phyloP scores from a whole-genome alignment of 2,888 invertebrate genomes.

The Thumatha senex region DNA sequence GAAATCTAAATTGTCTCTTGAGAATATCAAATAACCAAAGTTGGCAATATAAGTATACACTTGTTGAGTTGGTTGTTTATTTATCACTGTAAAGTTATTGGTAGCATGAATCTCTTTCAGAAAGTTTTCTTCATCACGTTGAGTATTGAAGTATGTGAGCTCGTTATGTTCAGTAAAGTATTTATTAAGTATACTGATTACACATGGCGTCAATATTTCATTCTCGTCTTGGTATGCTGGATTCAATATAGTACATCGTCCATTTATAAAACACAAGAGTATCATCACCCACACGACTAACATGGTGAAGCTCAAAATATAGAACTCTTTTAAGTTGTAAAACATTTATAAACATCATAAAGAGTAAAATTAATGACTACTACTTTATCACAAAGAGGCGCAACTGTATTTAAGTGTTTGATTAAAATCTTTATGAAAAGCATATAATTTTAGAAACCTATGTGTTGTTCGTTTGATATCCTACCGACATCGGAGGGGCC shows the following conservation, averaged over 20 bases:
- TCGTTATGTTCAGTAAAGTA: too few species aligned
- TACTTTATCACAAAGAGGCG: background rate
- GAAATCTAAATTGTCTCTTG: conserved; percentile 29
- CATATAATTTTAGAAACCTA: too few species aligned
- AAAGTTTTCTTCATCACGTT: too few species aligned
- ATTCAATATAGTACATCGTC: too few species aligned
- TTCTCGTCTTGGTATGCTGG: too few species aligned
- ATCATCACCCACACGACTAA: background rate
- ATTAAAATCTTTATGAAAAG: background rate
- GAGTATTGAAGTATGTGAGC: too few species aligned
- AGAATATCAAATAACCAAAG: conserved; percentile 42
- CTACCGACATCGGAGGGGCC: too few species aligned
- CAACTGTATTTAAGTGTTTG: background rate
- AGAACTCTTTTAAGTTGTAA: background rate
- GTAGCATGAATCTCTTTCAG: too few species aligned
- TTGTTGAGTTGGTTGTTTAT: background rate
- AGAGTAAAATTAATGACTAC: background rate
- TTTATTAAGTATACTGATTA: too few species aligned
- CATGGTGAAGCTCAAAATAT: conserved; percentile 2
- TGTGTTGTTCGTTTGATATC: too few species aligned
- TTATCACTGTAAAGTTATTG: too few species aligned
- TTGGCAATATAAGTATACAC: conserved; percentile 12
- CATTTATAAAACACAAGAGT: background rate
- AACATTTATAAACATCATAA: background rate
- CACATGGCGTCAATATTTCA: too few species aligned